Evolutionary conservation across 2,888 invertebrate genomes (phyloP).

Genomic region (Chalcis sispes): DNA sequence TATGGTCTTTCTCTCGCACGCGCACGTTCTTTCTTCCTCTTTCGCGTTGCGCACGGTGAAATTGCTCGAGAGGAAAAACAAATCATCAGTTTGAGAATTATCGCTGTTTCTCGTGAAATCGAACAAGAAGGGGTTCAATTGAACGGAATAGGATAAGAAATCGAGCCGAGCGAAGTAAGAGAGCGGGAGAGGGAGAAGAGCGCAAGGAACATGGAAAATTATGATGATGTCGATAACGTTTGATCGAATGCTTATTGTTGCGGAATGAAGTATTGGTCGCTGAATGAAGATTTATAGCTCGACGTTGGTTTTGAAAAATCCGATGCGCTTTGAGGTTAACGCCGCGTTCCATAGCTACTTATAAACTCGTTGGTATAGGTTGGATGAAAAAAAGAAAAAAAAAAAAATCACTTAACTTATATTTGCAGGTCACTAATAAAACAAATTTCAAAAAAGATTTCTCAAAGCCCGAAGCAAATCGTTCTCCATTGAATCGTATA

Average conservation of each 20-base stretch:
- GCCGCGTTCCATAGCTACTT: constrained; percentile 30
- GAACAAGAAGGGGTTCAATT: constrained; percentile 40
- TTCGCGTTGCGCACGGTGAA: constrained; percentile 15
- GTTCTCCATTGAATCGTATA: constrained; percentile 21
- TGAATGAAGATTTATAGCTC: constrained; percentile 51
- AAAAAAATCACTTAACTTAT: background rate
- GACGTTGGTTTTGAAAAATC: constrained; percentile 29
- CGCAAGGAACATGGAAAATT: constrained; percentile 38
- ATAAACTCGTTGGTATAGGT: background rate
- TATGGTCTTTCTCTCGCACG: constrained; percentile 13
- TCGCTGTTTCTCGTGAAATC: constrained; percentile 34
- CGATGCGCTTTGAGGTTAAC: constrained; percentile 36
- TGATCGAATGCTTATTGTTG: constrained; percentile 55
- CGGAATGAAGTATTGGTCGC: constrained; percentile 48
- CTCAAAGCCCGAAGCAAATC: constrained; percentile 6
- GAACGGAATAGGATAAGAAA: constrained; percentile 48
- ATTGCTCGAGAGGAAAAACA: constrained; percentile 52
- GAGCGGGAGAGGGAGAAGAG: background rate
- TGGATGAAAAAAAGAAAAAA: background rate
- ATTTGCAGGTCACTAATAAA: constrained; percentile 32
- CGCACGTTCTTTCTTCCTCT: background rate
- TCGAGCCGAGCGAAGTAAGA: background rate
- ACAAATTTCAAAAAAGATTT: constrained; percentile 48
- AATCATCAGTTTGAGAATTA: constrained; percentile 49
- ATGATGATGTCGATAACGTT: constrained; percentile 49